Conservation (phyloP, 1,140 invertebrate genomes). For the Drosophila pruinosa region DNA sequence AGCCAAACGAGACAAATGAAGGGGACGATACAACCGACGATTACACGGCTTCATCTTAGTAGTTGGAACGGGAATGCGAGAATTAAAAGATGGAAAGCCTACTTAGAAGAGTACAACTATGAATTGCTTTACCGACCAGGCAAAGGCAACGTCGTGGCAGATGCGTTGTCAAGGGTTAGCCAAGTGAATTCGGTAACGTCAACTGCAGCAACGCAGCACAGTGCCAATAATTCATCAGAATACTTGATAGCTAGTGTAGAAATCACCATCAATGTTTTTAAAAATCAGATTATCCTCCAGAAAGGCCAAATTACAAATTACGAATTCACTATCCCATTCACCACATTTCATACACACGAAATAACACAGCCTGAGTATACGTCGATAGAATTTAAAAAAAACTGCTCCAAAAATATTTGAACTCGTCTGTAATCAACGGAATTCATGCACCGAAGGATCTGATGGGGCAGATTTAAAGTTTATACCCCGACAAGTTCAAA, state of each 20-base stretch:
- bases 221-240: neutral
- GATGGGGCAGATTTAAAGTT: constrained; percentile 21
- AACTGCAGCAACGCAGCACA: neutral
- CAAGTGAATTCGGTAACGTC: neutral
- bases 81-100: too few species aligned
- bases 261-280: constrained; percentile 8
- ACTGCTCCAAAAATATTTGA: constrained; percentile 4
- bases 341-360: neutral
- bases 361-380: neutral
- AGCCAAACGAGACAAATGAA: too few species aligned
- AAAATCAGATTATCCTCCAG: constrained; percentile 1
- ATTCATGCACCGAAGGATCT: constrained; percentile 20
- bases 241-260: neutral
- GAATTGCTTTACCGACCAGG: too few species aligned
- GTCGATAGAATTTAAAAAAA: too few species aligned
- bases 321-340: neutral
- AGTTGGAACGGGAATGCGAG: too few species aligned
- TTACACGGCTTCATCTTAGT: too few species aligned
- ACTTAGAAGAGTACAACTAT: too few species aligned
- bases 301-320: neutral
- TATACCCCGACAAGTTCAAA: constrained; percentile 31
- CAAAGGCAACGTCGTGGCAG: too few species aligned
- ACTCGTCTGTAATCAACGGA: constrained; percentile 28
- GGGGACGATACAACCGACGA: too few species aligned
- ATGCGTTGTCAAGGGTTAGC: too few species aligned